Evolutionary conservation across 2,888 invertebrate species (phyloP).

Genomic region (Drosophila setosimentum): DNA sequence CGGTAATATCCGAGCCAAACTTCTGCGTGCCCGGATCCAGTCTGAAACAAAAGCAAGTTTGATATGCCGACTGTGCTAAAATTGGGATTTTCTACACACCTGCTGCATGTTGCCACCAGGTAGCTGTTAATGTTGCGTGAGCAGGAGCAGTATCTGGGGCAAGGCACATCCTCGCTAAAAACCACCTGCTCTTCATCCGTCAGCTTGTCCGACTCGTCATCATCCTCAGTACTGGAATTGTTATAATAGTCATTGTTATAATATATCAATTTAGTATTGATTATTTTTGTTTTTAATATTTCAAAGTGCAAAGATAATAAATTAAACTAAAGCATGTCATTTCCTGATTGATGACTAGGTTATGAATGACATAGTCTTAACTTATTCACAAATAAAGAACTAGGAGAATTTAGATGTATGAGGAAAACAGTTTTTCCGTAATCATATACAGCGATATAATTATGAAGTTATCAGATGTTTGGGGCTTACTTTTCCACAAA

Average conservation of each 20-base stretch:
- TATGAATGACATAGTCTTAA: not conserved
- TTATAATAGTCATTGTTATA: not conserved
- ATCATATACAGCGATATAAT: too few species aligned
- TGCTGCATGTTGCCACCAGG: conserved; percentile 89
- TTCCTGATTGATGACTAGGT: not conserved
- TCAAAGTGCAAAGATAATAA: not conserved
- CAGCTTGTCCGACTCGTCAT: conserved; percentile 77
- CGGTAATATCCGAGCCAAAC: conserved; percentile 89
- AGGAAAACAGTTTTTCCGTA: not conserved
- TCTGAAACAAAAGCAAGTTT: conserved; percentile 51
- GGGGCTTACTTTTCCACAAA: not conserved
- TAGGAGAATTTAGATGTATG: not conserved
- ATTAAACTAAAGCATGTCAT: not conserved
- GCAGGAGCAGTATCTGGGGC: conserved; percentile 89
- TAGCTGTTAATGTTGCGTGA: conserved; percentile 87
- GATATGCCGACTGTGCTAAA: fast-evolving
- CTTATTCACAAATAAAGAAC: not conserved
- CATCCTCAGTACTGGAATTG: conserved; percentile 59
- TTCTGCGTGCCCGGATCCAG: conserved; percentile 89
- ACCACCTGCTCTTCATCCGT: conserved; percentile 82
- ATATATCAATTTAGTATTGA: not conserved
- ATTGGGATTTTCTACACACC: conserved; percentile 70
- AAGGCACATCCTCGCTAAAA: conserved; percentile 85
- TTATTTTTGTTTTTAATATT: too few species aligned
- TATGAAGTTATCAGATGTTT: not conserved